These are phyloP conservation scores for Acipenser transmontanus DNA, from an alignment of 2,797 vertebrate genomes.

Conservation along the genomic window DNA sequence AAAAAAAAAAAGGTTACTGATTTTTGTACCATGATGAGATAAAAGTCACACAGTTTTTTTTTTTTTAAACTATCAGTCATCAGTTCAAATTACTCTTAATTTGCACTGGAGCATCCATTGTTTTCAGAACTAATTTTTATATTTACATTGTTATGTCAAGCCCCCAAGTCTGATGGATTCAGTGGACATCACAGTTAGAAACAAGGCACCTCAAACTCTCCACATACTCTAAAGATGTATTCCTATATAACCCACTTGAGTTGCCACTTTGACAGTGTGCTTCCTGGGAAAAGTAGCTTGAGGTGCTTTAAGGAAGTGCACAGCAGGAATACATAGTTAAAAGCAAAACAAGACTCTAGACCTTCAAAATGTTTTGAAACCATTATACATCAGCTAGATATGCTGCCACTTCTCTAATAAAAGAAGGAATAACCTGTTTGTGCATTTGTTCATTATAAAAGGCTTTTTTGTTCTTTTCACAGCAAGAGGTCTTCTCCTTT, in stretches of 20 bases:
- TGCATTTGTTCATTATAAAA: slow-evolving; percentile 5
- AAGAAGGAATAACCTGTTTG: not conserved
- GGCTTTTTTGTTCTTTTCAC: slow-evolving; percentile 1
- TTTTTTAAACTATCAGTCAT: slow-evolving; percentile 40
- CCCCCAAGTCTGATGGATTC: slow-evolving; percentile 39
- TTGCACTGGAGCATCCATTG: slow-evolving; percentile 33
- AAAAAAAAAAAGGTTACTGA: slow-evolving; percentile 41
- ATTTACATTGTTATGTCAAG: slow-evolving; percentile 32
- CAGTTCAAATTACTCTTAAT: slow-evolving; percentile 44
- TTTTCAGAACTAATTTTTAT: slow-evolving; percentile 34
- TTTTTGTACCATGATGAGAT: slow-evolving; percentile 34
- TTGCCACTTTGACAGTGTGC: not conserved
- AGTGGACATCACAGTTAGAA: slow-evolving; percentile 44
- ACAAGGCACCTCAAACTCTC: slow-evolving; percentile 38
- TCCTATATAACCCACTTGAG: not conserved
- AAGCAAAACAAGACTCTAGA: not conserved
- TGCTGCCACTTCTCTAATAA: not conserved
- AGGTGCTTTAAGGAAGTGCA: not conserved
- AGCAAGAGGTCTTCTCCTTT: not conserved
- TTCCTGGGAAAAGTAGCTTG: not conserved
- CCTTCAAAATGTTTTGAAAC: not conserved
- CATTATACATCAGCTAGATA: not conserved
- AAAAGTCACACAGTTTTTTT: slow-evolving; percentile 33
- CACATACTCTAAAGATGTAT: slow-evolving; percentile 9
- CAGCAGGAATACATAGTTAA: slow-evolving; percentile 1